A percentile compares a stretch with the other conserved stretches of the same genome.
phyloP scores from a whole-genome alignment of 1,140 invertebrate species.

The Bombus sylvicola region DNA sequence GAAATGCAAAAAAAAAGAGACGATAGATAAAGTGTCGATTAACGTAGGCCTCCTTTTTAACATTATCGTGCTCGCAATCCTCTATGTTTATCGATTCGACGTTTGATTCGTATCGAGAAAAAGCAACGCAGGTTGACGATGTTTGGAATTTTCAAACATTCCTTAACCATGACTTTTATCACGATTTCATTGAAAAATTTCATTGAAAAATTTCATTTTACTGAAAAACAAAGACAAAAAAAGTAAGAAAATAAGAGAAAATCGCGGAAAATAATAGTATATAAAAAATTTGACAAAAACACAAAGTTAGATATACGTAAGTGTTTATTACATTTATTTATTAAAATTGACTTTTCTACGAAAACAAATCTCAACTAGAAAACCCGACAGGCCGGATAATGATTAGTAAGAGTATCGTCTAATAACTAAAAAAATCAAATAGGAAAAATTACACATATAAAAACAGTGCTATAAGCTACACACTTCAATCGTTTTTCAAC shows the following conservation, averaged over 20 bases:
- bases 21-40: slow-evolving; percentile 29
- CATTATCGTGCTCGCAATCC: slow-evolving; percentile 20
- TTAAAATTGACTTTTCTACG: neutral
- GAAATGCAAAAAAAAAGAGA: neutral
- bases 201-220: neutral
- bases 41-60: slow-evolving; percentile 53
- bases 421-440: neutral
- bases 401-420: neutral
- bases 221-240: too few relatives aligned
- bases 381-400: neutral
- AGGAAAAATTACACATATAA: slow-evolving; percentile 9
- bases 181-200: neutral
- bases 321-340: slow-evolving; percentile 2
- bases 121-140: slow-evolving; percentile 28
- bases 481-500: too few relatives aligned
- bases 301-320: neutral
- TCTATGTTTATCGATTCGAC: neutral
- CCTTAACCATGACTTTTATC: neutral
- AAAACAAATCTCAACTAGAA: slow-evolving; percentile 2
- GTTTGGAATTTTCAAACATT: neutral
- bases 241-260: neutral
- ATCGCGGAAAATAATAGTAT: neutral
- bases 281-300: neutral
- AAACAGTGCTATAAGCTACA: slow-evolving; percentile 6
- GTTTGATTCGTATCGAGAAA: neutral